Evolutionary conservation across 1,140 invertebrate genomes (phyloP).

Genomic region (Nilaparvata lugens): DNA sequence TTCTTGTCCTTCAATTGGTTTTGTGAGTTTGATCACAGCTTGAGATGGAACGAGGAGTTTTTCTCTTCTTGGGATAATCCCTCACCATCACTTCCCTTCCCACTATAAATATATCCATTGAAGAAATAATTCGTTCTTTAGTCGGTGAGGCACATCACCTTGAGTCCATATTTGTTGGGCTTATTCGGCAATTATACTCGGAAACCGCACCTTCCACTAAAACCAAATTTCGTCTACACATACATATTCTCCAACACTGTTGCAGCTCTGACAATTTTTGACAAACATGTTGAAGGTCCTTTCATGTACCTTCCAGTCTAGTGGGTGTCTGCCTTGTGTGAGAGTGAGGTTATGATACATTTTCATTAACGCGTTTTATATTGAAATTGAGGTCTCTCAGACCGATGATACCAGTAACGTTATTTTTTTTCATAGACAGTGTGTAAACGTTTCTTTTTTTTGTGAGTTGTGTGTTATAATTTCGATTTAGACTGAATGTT

Average conservation of each 20-base stretch:
- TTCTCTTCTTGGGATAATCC: constrained; percentile 31
- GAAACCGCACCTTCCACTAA: constrained; percentile 35
- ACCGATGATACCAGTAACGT: no score
- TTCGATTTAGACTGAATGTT: no score
- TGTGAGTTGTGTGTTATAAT: no score
- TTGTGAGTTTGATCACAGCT: constrained; percentile 27
- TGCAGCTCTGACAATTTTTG: constrained; percentile 28
- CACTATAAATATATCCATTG: no score
- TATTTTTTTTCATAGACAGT: no score
- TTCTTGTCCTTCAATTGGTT: constrained; percentile 28
- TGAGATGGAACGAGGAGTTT: constrained; percentile 24
- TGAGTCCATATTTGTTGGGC: constrained; percentile 35
- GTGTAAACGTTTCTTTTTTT: no score
- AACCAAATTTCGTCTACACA: constrained; percentile 37
- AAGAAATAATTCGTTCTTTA: not conserved
- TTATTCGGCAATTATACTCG: constrained; percentile 38
- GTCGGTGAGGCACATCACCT: constrained; percentile 7
- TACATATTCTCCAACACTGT: not conserved
- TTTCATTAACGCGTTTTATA: no score
- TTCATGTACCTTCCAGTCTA: no score
- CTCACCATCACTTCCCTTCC: constrained; percentile 24
- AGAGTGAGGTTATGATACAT: no score
- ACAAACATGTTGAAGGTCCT: constrained; percentile 27
- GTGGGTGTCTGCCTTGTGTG: no score
- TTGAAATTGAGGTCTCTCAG: no score